Base-by-base conservation (phyloP, 2,797 vertebrate genomes). In the Schizopygopsis pylzovi region DNA sequence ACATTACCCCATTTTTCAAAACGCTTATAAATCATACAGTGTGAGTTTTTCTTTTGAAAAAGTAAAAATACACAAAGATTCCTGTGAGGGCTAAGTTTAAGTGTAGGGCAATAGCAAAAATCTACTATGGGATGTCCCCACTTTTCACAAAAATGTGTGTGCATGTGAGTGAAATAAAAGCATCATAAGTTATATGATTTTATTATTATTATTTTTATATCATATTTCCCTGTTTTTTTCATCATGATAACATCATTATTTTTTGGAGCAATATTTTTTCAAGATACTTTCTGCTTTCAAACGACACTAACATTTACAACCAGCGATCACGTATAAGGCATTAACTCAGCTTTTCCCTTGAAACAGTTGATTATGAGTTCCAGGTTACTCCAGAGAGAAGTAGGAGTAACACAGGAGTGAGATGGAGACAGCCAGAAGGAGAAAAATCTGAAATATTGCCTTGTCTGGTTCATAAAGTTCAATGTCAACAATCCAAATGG, bases 401-500 rank as follows among this genome's bases (percentile, higher is more conserved):
- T 20, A 87, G 73, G 89, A 89, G 87, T 84, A 87, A 84, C 84
- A 80, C 82, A 86, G 59, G 61, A 87, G 87, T 90, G 88, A 81
- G 86, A 90, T 67, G n/a, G 82, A 85, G 85, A 85, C 84, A 86
- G 87, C 70, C 73, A 47, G 79, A 83, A 85, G 71, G 87, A 88
- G 87, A 88, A 89, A 86, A 83, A 88, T 81, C 39, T 82, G 86
- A 89, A 88, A 88, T 76, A 84, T 87, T 90, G 85, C 84, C 85
- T 81, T 72, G 79, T 85, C 87, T 87, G 85, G 75, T 89, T 89
- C 87, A 86, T 88, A 90, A 89, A 85, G 85, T 89, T 89, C 88
- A 89, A 65, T 73, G 90, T 91, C 89, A 90, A 88, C 90, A 88
- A 88, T 89, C 85, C 81, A 59, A 88, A 88, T 87, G 85, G 76